phyloP scores from a whole-genome alignment of 2,113 vertebrate genomes.

The Neotragus pygmaeus region DNA sequence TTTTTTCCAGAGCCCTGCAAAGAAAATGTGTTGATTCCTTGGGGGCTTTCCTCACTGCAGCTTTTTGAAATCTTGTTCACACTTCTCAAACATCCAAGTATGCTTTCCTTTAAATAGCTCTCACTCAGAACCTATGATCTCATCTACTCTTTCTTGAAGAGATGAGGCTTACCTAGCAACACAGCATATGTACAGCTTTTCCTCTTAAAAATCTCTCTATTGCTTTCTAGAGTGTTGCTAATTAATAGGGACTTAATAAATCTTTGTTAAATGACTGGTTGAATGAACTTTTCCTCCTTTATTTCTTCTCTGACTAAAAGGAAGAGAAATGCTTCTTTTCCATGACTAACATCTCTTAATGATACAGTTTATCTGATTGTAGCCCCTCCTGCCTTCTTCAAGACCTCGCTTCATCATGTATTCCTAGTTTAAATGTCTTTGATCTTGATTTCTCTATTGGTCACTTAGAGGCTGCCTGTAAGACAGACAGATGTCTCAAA shows the following conservation, averaged over 20 bases:
- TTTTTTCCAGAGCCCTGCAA: background rate
- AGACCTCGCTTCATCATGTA: background rate
- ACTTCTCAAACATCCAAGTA: background rate
- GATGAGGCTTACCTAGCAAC: background rate
- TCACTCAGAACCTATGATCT: background rate
- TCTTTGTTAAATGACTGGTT: background rate
- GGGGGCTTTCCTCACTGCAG: background rate
- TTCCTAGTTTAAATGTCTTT: background rate
- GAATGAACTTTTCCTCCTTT: background rate
- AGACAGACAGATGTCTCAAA: background rate
- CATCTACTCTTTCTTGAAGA: background rate
- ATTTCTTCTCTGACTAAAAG: background rate
- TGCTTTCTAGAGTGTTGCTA: background rate
- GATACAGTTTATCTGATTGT: background rate
- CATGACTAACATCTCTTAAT: background rate
- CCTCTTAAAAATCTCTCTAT: background rate
- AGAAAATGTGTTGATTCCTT: conserved; percentile 48
- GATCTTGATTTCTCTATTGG: background rate
- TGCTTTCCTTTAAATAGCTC: background rate
- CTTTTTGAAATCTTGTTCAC: conserved; percentile 42
- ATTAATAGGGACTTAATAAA: conserved; percentile 3
- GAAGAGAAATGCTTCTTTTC: background rate
- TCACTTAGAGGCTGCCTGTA: background rate
- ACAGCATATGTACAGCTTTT: background rate
- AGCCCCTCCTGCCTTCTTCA: background rate